Percentiles rank a stretch among this genome's conserved stretches.
Conservation (phyloP, 2,113 vertebrate genomes). For the Carettochelys insculpta region DNA sequence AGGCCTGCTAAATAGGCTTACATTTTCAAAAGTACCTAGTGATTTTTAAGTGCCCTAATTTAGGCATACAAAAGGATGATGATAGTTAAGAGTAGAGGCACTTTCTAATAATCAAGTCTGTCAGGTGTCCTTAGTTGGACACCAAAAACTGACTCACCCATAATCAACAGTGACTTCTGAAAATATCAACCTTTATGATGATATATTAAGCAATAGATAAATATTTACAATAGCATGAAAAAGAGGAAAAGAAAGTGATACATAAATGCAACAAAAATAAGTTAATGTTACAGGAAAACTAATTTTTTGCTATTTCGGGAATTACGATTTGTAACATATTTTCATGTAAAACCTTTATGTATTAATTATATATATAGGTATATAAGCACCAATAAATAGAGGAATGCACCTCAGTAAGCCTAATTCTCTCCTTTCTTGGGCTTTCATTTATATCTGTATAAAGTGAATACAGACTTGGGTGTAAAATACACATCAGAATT, state of each 20-base stretch:
- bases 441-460: rapidly evolving
- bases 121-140: neutral
- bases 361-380: rapidly evolving
- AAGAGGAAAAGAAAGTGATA: neutral
- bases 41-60: neutral
- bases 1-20: too few relatives aligned
- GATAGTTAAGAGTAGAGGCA: neutral
- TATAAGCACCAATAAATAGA: neutral
- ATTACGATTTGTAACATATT: neutral
- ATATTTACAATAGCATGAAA: neutral
- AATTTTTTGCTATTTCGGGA: neutral
- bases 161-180: neutral
- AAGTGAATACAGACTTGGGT: rapidly evolving
- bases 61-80: neutral
- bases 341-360: neutral
- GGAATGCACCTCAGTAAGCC: neutral
- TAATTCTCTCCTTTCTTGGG: neutral
- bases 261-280: neutral
- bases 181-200: neutral
- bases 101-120: neutral
- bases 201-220: neutral
- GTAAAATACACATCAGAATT: neutral
- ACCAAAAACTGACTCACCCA: neutral
- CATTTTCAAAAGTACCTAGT: neutral
- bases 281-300: neutral